A percentile compares a stretch with the other conserved stretches of the same genome.
phyloP scores from a whole-genome alignment of 2,113 vertebrate species.

The Cottus gobio region DNA sequence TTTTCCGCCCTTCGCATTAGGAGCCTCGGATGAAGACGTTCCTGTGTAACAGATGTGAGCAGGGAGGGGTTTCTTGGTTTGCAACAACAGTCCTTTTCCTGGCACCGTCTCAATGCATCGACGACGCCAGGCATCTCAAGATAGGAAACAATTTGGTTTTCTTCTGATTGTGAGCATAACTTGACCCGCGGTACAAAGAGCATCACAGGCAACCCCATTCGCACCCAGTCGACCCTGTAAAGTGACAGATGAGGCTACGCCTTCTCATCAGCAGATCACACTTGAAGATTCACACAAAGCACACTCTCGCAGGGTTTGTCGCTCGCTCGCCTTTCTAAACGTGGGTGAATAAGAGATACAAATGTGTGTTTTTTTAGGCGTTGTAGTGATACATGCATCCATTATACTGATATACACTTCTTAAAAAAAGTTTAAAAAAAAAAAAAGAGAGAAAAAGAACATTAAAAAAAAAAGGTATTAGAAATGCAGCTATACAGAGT shows the following conservation, averaged over 20 bases:
- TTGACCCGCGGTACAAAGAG: background rate
- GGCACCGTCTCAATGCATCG: constrained; percentile 17
- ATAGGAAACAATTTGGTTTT: constrained; percentile 51
- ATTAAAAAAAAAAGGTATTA: constrained; percentile 87
- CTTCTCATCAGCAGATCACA: constrained; percentile 44
- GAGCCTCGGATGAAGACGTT: constrained; percentile 26
- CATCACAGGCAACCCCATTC: constrained; percentile 13
- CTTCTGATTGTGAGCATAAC: constrained; percentile 39
- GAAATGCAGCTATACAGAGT: constrained; percentile 95
- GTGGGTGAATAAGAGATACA: constrained; percentile 75
- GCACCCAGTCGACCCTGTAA: constrained; percentile 29
- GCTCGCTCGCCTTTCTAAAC: constrained; percentile 34
- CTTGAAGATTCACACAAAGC: constrained; percentile 27
- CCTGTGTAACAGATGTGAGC: constrained; percentile 30
- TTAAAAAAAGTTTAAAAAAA: constrained; percentile 77
- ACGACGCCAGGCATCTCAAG: constrained; percentile 7
- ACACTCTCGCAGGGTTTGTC: constrained; percentile 42
- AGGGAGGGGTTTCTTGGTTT: constrained; percentile 52
- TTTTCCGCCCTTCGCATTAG: constrained; percentile 13
- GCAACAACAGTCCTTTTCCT: constrained; percentile 32
- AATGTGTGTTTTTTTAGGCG: constrained; percentile 78
- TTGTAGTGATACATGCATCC: constrained; percentile 95
- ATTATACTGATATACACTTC: constrained; percentile 82
- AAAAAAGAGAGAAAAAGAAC: constrained; percentile 50
- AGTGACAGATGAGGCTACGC: constrained; percentile 32